These are phyloP conservation scores for Dicaeum eximium DNA, from an alignment of 2,113 vertebrate species.

Conservation along the genomic window DNA sequence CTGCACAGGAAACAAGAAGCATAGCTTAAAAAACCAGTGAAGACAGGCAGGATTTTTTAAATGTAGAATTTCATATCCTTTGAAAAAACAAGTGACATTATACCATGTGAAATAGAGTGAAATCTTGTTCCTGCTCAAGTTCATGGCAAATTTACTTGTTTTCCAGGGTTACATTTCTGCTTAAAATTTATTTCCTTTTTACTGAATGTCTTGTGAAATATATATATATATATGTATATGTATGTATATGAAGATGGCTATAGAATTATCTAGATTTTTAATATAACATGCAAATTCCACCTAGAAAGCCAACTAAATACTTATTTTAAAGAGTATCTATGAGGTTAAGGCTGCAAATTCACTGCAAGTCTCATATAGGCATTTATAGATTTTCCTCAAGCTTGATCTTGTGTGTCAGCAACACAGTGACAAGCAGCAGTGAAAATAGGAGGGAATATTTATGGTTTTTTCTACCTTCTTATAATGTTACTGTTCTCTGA, in stretches of 20 bases:
- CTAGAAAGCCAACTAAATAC: neutral
- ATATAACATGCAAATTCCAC: neutral
- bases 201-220: neutral
- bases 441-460: neutral
- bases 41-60: fast-evolving
- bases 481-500: neutral
- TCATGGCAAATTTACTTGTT: neutral
- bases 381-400: neutral
- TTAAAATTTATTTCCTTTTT: neutral
- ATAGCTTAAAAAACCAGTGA: neutral
- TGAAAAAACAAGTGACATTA: neutral
- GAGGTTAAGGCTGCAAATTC: neutral
- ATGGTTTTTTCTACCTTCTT: neutral
- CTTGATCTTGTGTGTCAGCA: neutral
- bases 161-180: neutral
- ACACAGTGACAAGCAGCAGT: neutral
- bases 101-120: neutral
- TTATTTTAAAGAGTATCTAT: neutral
- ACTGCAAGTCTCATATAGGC: neutral
- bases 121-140: neutral
- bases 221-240: no score
- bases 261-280: neutral
- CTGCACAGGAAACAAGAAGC: neutral
- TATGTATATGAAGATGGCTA: neutral
- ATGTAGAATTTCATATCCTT: neutral